Conservation (phyloP, 2,113 vertebrate species). For the Psophia crepitans region DNA sequence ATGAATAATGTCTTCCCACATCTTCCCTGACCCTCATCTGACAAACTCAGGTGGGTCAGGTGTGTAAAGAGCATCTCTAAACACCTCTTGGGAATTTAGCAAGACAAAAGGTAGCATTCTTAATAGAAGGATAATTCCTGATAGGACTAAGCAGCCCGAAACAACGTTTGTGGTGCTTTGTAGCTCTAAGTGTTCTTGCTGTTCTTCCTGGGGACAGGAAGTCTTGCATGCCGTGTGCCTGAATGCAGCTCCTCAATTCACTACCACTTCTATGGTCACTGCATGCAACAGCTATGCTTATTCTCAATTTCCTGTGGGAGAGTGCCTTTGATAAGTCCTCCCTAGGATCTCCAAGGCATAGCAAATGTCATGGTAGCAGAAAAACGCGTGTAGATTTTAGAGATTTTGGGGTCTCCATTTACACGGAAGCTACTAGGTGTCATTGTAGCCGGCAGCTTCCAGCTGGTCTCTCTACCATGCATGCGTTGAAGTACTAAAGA, state of each 20-base stretch:
- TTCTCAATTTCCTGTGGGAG: neutral
- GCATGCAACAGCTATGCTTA: neutral
- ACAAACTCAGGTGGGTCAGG: neutral
- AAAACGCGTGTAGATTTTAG: neutral
- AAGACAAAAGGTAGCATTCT: neutral
- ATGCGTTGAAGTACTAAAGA: neutral
- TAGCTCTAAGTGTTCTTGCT: neutral
- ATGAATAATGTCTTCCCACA: neutral
- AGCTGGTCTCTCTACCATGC: neutral
- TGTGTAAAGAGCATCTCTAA: neutral
- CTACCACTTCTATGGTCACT: neutral
- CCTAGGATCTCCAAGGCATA: neutral
- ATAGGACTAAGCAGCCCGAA: neutral
- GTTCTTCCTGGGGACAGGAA: neutral
- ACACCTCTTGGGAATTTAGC: neutral
- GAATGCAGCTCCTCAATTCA: neutral
- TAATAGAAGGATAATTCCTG: neutral
- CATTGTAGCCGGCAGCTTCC: neutral
- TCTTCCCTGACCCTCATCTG: neutral
- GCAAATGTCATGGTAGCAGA: neutral
- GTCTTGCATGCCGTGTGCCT: accelerated
- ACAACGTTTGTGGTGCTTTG: neutral
- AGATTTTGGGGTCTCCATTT: neutral
- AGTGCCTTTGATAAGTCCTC: neutral
- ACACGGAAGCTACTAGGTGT: neutral